Evolutionary conservation across 2,113 vertebrate genomes (phyloP).

Genomic region (Rhombomys opimus): DNA sequence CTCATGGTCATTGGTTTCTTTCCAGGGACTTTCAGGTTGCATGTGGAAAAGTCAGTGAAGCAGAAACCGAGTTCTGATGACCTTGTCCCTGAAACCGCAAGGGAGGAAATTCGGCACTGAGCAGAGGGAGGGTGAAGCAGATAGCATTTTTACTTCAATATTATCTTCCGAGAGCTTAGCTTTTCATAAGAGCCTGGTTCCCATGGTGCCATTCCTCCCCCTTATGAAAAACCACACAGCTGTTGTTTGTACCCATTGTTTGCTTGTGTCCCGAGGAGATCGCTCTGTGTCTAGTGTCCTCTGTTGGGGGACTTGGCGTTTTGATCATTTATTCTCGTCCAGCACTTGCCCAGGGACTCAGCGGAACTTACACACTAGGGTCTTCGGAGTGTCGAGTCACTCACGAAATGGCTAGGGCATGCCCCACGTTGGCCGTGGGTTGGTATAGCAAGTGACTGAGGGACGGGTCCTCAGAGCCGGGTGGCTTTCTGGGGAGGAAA

Average conservation of each 20-base stretch:
- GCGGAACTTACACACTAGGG: neutral
- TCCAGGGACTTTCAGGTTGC: constrained; percentile 65
- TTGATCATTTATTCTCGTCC: neutral
- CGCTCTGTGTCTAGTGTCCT: neutral
- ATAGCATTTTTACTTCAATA: constrained; percentile 44
- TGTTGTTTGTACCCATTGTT: neutral
- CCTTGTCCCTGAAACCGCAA: constrained; percentile 15
- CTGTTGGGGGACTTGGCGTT: neutral
- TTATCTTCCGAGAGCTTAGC: constrained; percentile 22
- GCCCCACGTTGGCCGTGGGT: neutral
- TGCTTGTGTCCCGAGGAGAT: neutral
- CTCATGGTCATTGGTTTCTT: constrained; percentile 60
- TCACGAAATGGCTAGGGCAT: neutral
- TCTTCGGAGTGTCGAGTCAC: neutral
- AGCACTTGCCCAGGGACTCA: neutral
- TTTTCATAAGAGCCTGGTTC: constrained; percentile 27
- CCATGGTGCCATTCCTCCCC: neutral
- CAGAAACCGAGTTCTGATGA: constrained; percentile 61
- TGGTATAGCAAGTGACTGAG: neutral
- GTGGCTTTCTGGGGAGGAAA: neutral
- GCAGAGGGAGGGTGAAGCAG: neutral
- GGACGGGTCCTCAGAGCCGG: neutral
- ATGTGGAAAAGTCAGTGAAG: constrained; percentile 59
- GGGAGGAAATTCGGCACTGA: constrained; percentile 37
- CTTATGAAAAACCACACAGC: neutral